A percentile compares a stretch with the other conserved stretches of the same genome.
Conservation (phyloP, 2,113 vertebrate genomes). For the Glaucidium brasilianum region DNA sequence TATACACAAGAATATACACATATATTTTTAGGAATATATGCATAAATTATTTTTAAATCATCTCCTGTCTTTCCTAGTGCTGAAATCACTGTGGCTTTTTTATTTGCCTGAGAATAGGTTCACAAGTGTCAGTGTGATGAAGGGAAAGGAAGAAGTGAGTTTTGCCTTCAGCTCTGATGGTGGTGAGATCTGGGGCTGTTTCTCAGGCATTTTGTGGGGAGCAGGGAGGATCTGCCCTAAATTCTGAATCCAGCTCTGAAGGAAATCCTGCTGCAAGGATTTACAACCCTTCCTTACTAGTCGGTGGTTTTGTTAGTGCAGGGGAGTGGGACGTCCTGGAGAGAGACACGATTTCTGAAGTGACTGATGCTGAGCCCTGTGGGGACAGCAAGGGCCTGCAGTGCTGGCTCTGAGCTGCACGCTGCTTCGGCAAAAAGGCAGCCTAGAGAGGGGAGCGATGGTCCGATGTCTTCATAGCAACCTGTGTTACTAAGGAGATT, state of each 20-base stretch:
- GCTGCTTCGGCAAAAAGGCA: neutral
- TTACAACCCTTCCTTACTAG: neutral
- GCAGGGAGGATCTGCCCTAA: neutral
- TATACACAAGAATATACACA: neutral
- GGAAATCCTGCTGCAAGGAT: neutral
- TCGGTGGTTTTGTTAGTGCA: neutral
- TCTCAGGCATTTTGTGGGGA: rapidly evolving
- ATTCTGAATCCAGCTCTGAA: neutral
- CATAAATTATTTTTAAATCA: neutral
- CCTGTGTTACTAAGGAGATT: neutral
- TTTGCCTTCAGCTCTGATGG: neutral
- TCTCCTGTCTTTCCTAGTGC: neutral
- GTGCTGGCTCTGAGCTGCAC: neutral
- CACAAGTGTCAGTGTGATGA: rapidly evolving
- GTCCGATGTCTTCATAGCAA: neutral
- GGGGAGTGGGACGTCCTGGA: neutral
- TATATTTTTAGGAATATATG: neutral
- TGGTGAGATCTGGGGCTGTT: neutral
- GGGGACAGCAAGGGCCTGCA: neutral
- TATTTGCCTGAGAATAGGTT: neutral
- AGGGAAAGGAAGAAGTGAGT: neutral
- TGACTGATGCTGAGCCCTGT: rapidly evolving
- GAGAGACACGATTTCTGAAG: neutral
- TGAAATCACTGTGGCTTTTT: neutral
- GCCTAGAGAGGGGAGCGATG: neutral